A percentile compares a stretch with the other conserved stretches of the same genome.
Evolutionary conservation across 2,113 vertebrate species (phyloP).

Genomic region (Gopherus flavomarginatus): DNA sequence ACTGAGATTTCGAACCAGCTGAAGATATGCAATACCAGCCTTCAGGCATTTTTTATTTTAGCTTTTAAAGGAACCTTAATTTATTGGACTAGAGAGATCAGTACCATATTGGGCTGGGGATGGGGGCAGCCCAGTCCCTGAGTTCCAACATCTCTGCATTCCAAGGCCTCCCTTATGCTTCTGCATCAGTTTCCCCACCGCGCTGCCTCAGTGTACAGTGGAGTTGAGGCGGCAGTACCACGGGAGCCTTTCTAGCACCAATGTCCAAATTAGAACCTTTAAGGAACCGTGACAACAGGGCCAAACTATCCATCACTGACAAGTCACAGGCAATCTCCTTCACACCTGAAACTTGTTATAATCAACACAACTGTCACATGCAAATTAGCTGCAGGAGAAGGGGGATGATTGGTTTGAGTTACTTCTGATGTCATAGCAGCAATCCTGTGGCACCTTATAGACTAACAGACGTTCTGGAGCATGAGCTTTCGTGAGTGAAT

Average conservation of each 20-base stretch:
- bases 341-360: neutral
- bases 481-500: too few relatives aligned
- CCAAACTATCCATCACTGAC: neutral
- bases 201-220: neutral
- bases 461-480: too few relatives aligned
- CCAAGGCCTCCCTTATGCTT: neutral
- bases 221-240: neutral
- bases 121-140: neutral
- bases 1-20: neutral
- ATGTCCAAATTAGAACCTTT: neutral
- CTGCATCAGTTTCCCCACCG: neutral
- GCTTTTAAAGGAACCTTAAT: neutral
- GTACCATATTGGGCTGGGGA: accelerated
- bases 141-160: neutral
- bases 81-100: neutral
- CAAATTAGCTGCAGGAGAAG: neutral
- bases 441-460: too few relatives aligned
- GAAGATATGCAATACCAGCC: neutral
- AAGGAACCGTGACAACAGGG: neutral
- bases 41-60: neutral
- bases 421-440: neutral
- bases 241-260: neutral
- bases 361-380: neutral
- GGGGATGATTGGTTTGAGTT: neutral
- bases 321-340: too few relatives aligned